Conservation (phyloP, 2,797 vertebrate species). For the Hylomyscus alleni region DNA sequence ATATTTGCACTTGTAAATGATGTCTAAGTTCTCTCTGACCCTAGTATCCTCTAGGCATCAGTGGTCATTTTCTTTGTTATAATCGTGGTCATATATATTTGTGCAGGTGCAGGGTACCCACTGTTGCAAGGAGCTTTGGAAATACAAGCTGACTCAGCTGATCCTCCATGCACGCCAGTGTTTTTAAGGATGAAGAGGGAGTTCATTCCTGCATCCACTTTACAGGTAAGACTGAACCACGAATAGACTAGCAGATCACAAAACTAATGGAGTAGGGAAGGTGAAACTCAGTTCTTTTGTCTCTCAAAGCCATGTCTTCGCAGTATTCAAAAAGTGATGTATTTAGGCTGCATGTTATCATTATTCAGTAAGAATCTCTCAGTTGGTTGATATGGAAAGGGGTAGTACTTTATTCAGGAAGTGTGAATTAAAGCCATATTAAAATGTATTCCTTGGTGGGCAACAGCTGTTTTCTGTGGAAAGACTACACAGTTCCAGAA, state of each 20-base stretch:
- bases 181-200: background rate
- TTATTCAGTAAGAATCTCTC: background rate
- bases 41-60: background rate
- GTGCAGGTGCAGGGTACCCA: background rate
- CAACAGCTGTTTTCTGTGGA: background rate
- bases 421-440: background rate
- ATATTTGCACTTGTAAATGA: slow-evolving; percentile 16
- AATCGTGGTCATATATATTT: background rate
- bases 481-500: background rate
- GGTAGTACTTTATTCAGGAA: background rate
- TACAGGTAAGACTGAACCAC: background rate
- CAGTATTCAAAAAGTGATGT: accelerated
- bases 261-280: background rate
- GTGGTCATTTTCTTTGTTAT: background rate
- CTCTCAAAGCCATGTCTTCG: background rate
- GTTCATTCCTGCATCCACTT: background rate
- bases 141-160: background rate
- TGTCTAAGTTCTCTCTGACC: background rate
- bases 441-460: background rate
- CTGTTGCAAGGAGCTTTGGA: background rate
- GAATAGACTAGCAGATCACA: background rate
- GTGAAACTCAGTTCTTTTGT: background rate
- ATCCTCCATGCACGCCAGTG: background rate
- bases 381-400: background rate
- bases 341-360: accelerated